Evolutionary conservation across 2,797 vertebrate species (phyloP).

Genomic region (Sarcoramphus papa): DNA sequence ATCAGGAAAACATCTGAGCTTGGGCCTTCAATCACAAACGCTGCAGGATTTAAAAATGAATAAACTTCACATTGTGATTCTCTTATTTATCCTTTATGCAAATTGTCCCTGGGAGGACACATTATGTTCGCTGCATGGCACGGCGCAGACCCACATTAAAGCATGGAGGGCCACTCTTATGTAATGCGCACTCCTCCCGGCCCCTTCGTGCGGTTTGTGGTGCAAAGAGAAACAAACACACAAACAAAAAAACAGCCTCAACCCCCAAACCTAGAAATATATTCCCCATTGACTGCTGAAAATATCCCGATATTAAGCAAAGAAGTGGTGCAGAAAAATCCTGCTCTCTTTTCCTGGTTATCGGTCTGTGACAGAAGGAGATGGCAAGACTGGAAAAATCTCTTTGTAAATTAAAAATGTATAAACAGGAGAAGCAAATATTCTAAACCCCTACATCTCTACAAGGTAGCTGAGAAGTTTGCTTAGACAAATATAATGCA

Average conservation of each 20-base stretch:
- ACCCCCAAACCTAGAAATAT: constrained; percentile 31
- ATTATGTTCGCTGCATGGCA: constrained; percentile 76
- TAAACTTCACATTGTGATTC: constrained; percentile 88
- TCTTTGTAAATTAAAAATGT: not conserved
- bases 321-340: not conserved
- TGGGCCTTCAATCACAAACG: constrained; percentile 84
- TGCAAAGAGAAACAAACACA: constrained; percentile 28
- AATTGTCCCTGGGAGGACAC: constrained; percentile 82
- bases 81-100: constrained; percentile 88
- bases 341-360: fast-evolving
- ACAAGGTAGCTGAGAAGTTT: not conserved
- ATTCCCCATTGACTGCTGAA: not conserved
- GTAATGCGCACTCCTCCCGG: constrained; percentile 51
- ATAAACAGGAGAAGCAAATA: not conserved
- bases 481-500: not conserved
- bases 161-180: constrained; percentile 70
- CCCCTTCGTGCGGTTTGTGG: constrained; percentile 3
- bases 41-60: constrained; percentile 89
- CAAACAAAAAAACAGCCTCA: not conserved
- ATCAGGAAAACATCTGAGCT: constrained; percentile 85
- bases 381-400: not conserved
- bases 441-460: not conserved
- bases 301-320: not conserved
- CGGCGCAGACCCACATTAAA: constrained; percentile 71
- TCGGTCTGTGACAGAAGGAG: not conserved